Evolutionary conservation across 2,797 vertebrate genomes (phyloP).

Genomic region (Sebastes minor): DNA sequence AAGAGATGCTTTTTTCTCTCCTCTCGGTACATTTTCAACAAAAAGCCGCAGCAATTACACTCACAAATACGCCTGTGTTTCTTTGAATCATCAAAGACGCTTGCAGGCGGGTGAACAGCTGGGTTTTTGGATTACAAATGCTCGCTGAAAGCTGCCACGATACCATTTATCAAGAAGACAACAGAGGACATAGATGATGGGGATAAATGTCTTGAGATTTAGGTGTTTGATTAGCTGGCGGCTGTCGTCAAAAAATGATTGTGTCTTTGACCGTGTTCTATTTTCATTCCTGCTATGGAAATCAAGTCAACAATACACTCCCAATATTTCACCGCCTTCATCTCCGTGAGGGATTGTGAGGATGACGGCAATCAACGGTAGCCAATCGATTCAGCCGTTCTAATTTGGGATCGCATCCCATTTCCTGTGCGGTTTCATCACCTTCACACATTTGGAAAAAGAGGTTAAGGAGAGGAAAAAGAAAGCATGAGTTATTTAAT

Average conservation of each 20-base stretch:
- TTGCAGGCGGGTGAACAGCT: constrained; percentile 46
- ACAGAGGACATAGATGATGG: constrained; percentile 10
- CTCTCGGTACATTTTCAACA: constrained; percentile 4
- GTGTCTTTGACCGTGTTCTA: constrained; percentile 1
- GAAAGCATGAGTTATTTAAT: not conserved
- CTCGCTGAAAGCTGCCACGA: constrained; percentile 10
- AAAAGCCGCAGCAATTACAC: constrained; percentile 55
- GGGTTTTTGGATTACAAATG: constrained; percentile 30
- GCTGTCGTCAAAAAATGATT: constrained; percentile 4
- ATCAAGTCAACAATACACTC: not conserved
- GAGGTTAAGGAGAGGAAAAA: not conserved
- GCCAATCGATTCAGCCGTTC: not conserved
- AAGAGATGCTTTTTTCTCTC: not conserved
- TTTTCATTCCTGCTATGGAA: constrained; percentile 7
- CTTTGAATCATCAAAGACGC: constrained; percentile 49
- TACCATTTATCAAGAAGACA: constrained; percentile 17
- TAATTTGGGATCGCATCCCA: not conserved
- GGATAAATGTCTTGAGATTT: constrained; percentile 11
- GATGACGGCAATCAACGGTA: not conserved
- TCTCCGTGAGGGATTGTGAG: not conserved
- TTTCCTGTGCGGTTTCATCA: not conserved
- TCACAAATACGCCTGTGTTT: constrained; percentile 35
- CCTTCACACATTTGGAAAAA: constrained; percentile 1
- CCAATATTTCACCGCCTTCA: not conserved
- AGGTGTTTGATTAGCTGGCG: constrained; percentile 12